phyloP scores from a whole-genome alignment of 2,797 vertebrate genomes.

The Eremophila alpestris region DNA sequence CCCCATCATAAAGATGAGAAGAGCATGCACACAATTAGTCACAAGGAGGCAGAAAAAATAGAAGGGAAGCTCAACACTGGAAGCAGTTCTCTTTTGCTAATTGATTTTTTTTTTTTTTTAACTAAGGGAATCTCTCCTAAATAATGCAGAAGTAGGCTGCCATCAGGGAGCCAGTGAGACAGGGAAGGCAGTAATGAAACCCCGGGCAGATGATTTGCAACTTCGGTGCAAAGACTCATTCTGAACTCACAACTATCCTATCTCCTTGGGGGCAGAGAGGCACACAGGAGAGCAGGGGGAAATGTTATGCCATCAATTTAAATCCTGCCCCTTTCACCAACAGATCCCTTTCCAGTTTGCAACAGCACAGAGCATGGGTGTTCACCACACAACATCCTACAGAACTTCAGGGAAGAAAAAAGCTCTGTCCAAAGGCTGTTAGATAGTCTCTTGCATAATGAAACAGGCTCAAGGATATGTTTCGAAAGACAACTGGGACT shows the following conservation, averaged over 20 bases:
- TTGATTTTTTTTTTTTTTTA: background rate
- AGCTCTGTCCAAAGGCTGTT: background rate
- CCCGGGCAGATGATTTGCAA: background rate
- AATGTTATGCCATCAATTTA: slow-evolving; percentile 11
- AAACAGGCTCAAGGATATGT: slow-evolving; percentile 19
- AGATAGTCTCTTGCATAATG: slow-evolving; percentile 30
- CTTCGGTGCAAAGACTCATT: background rate
- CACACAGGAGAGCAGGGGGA: background rate
- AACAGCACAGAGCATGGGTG: background rate
- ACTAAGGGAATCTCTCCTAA: slow-evolving; percentile 19
- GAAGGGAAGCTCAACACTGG: fast-evolving
- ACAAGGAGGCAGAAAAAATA: background rate
- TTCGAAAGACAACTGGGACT: slow-evolving; percentile 21
- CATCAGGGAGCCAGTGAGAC: background rate
- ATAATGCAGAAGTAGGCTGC: slow-evolving; percentile 3
- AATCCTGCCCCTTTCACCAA: background rate
- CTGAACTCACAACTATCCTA: slow-evolving; percentile 2
- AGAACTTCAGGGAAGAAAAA: background rate
- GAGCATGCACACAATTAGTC: background rate
- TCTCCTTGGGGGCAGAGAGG: background rate
- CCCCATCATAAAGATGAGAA: background rate
- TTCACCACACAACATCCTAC: background rate
- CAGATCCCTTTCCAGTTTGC: background rate
- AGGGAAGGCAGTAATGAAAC: background rate
- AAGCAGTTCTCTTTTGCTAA: background rate